A percentile compares a stretch with the other conserved stretches of the same genome.
phyloP scores from a whole-genome alignment of 1,140 invertebrate genomes.

The Danaus plexippus region DNA sequence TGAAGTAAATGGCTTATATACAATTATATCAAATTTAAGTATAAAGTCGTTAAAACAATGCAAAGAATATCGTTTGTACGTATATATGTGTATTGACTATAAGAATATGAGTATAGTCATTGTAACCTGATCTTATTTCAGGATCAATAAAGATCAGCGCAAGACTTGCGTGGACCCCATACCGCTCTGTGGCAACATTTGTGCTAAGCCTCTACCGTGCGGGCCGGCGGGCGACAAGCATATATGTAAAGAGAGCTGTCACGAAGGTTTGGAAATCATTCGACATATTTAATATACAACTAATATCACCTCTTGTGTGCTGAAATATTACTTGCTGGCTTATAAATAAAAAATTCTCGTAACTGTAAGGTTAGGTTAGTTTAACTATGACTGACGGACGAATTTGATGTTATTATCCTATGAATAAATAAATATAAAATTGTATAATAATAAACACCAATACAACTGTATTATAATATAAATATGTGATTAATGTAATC shows the following conservation, averaged over 20 bases:
- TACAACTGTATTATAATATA: background rate
- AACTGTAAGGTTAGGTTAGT: no score
- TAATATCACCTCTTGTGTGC: no score
- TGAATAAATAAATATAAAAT: no score
- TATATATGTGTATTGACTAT: background rate
- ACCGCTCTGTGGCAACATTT: conserved; percentile 87
- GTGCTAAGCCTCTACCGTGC: conserved; percentile 85
- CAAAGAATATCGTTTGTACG: background rate
- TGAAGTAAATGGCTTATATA: conserved; percentile 10
- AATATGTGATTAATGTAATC: conserved; percentile 2
- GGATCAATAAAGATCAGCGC: conserved; percentile 60
- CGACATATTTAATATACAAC: no score
- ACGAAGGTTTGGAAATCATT: conserved; percentile 47
- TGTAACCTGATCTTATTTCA: conserved; percentile 17
- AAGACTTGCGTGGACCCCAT: conserved; percentile 87
- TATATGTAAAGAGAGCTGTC: conserved; percentile 59
- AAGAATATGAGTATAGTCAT: no score
- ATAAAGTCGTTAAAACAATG: background rate
- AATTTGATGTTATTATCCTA: no score
- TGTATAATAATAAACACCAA: no score
- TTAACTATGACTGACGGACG: no score
- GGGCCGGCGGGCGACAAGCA: conserved; percentile 78
- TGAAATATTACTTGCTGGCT: no score
- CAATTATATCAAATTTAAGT: background rate
- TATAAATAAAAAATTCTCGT: no score